phyloP scores from a whole-genome alignment of 2,888 invertebrate species.

The Drosophila emarginata region DNA sequence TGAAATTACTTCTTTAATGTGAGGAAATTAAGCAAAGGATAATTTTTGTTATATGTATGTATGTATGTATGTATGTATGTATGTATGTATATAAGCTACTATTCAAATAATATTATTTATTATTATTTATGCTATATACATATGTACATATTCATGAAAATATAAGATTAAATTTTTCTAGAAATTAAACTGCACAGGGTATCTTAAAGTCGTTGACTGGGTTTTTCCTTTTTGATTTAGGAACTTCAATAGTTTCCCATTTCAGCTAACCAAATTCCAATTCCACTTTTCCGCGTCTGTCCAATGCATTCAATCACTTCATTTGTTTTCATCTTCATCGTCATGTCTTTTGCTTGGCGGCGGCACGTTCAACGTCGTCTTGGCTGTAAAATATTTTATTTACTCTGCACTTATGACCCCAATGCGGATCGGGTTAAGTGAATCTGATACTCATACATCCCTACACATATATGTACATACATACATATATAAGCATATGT shows the following conservation, averaged over 20 bases:
- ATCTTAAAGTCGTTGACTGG: neutral
- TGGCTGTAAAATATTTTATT: conserved; percentile 69
- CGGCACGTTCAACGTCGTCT: conserved; percentile 44
- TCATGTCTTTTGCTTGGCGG: conserved; percentile 14
- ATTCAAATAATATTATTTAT: too few species aligned
- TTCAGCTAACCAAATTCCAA: conserved; percentile 12
- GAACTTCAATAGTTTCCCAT: conserved; percentile 29
- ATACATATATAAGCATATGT: conserved; percentile 1
- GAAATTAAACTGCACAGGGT: too few species aligned
- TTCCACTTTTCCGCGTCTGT: conserved; percentile 34
- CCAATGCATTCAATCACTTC: conserved; percentile 73
- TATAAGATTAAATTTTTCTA: too few species aligned
- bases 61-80: too few species aligned
- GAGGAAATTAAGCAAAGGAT: too few species aligned
- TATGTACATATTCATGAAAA: too few species aligned
- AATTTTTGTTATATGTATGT: too few species aligned
- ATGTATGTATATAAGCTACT: too few species aligned
- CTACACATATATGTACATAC: conserved; percentile 10
- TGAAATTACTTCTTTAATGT: too few species aligned
- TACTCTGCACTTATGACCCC: conserved; percentile 77
- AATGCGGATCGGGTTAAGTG: conserved; percentile 74
- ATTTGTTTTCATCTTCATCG: conserved; percentile 54
- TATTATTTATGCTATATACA: too few species aligned
- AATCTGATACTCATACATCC: conserved; percentile 64
- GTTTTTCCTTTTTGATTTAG: neutral